Evolutionary conservation across 1,140 invertebrate species (phyloP).

Genomic region (Sitodiplosis mosellana): DNA sequence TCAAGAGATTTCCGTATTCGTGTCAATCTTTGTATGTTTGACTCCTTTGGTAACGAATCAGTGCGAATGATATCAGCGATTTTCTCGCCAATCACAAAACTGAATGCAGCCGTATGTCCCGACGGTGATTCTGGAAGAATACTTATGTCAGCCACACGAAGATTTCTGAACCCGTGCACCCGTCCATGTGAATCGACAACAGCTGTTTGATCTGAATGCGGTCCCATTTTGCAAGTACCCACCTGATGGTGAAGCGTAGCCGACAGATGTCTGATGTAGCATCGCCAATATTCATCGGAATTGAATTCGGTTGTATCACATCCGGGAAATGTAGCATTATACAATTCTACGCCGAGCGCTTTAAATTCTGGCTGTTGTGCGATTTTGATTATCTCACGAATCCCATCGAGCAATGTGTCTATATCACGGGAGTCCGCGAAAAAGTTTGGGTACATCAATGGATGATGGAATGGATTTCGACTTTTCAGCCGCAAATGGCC

Average conservation of each 20-base stretch:
- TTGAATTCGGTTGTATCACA: constrained; percentile 26
- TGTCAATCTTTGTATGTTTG: not conserved
- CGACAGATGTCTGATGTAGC: constrained; percentile 29
- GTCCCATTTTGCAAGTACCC: constrained; percentile 48
- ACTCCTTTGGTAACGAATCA: constrained; percentile 24
- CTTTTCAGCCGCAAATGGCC: constrained; percentile 36
- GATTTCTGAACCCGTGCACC: constrained; percentile 36
- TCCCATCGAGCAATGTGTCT: constrained; percentile 27
- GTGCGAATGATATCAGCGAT: constrained; percentile 59
- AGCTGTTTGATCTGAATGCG: constrained; percentile 26
- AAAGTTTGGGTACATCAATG: constrained; percentile 44
- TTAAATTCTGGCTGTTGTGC: constrained; percentile 28
- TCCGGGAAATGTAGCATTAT: constrained; percentile 24
- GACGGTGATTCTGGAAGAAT: constrained; percentile 52
- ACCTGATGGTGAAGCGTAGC: constrained; percentile 37
- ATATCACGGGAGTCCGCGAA: constrained; percentile 31
- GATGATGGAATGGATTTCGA: constrained; percentile 39
- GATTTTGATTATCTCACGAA: constrained; percentile 24
- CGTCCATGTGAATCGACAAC: constrained; percentile 33
- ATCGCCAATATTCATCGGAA: constrained; percentile 37
- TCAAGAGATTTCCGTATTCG: not conserved
- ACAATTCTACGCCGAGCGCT: constrained; percentile 25
- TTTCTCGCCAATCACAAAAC: constrained; percentile 76
- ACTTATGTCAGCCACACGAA: constrained; percentile 58
- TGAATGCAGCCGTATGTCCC: constrained; percentile 52